Conservation (phyloP, 2,797 vertebrate genomes). For the Notolabrus celidotus region DNA sequence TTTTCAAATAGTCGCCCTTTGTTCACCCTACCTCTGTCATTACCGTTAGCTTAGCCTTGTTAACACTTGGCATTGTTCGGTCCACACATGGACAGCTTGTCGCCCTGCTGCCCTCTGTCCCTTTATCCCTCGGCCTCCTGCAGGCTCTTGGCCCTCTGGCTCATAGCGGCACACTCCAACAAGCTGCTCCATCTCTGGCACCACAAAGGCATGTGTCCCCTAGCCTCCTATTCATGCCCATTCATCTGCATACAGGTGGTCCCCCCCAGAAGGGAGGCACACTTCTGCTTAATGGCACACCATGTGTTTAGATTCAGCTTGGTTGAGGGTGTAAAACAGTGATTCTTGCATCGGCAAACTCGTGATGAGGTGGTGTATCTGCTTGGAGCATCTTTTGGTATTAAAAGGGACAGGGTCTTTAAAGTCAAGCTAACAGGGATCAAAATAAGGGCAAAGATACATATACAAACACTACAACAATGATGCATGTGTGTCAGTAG, state of each 20-base stretch:
- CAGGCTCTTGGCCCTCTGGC: conserved; percentile 50
- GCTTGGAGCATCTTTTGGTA: conserved; percentile 34
- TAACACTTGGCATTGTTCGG: conserved; percentile 79
- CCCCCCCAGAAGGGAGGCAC: conserved; percentile 53
- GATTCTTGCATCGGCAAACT: conserved; percentile 1
- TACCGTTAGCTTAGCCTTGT: conserved; percentile 71
- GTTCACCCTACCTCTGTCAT: conserved; percentile 66
- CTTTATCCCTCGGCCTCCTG: conserved; percentile 62
- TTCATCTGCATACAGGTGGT: conserved; percentile 86
- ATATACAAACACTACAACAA: conserved; percentile 42
- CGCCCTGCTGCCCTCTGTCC: conserved; percentile 77
- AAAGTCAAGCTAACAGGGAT: conserved; percentile 27
- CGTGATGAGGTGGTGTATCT: neutral
- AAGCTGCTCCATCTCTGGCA: conserved; percentile 79
- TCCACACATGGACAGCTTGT: conserved; percentile 75
- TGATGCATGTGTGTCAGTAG: conserved; percentile 52
- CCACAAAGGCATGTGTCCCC: conserved; percentile 73
- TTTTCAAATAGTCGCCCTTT: conserved; percentile 66
- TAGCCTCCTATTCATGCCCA: conserved; percentile 40
- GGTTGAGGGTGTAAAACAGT: conserved; percentile 1
- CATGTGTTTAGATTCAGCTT: conserved; percentile 49
- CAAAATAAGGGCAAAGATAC: conserved; percentile 19
- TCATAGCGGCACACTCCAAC: conserved; percentile 82
- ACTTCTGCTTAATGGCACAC: conserved; percentile 61
- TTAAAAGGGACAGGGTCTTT: conserved; percentile 27